Conservation (phyloP, 2,888 invertebrate species). For the Caenorhabditis sp. region DNA sequence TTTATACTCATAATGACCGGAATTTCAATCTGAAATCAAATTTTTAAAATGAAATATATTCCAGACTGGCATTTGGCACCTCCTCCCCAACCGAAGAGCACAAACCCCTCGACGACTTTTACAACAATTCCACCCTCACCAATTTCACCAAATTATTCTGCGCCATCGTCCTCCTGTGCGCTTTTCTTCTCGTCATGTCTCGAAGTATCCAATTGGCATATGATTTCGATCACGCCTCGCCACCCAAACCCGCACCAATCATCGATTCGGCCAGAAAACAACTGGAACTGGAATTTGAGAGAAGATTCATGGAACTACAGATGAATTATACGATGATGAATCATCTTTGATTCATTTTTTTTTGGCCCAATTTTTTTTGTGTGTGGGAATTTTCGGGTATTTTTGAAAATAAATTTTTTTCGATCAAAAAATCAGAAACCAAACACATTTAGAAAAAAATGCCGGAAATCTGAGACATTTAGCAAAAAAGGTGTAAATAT, state of each 20-base stretch:
- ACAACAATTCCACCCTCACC: conserved; percentile 65
- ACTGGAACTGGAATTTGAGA: conserved; percentile 2
- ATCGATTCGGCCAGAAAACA: background rate
- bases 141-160: conserved; percentile 56
- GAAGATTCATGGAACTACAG: background rate
- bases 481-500: too few species aligned
- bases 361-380: too few species aligned
- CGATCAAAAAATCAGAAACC: too few species aligned
- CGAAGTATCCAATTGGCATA: conserved; percentile 44
- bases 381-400: too few species aligned
- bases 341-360: too few species aligned
- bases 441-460: too few species aligned
- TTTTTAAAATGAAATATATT: conserved; percentile 1
- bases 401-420: too few species aligned
- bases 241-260: background rate
- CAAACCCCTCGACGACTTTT: conserved; percentile 60
- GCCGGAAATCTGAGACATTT: too few species aligned
- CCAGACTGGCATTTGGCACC: conserved; percentile 60
- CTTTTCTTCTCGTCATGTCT: conserved; percentile 57
- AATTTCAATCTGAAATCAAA: too few species aligned
- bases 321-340: background rate
- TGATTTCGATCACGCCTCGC: conserved; percentile 1
- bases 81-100: conserved; percentile 38
- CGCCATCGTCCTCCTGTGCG: conserved; percentile 50
- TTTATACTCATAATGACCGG: too few species aligned